These are phyloP conservation scores for Dolichallabes microphthalmus DNA, from an alignment of 2,113 vertebrate species.

Conservation along the genomic window DNA sequence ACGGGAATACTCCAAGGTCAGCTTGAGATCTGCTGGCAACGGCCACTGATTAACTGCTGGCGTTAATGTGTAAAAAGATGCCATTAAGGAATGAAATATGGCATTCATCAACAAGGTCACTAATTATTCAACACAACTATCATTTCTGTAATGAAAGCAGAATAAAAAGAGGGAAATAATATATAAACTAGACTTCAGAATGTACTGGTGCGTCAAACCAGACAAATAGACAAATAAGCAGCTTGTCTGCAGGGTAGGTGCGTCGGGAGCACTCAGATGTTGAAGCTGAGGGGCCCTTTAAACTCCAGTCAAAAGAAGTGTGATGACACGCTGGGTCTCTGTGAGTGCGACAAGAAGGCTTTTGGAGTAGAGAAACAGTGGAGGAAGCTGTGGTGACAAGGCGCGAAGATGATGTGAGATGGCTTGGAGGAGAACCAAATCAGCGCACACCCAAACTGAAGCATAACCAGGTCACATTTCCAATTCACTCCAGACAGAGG, in stretches of 20 bases:
- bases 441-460: constrained; percentile 34
- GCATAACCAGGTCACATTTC: constrained; percentile 48
- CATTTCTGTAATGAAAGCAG: constrained; percentile 8
- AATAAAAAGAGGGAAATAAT: not conserved
- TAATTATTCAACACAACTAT: constrained; percentile 57
- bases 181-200: not conserved
- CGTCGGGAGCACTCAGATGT: not conserved
- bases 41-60: constrained; percentile 93
- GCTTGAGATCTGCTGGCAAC: constrained; percentile 84
- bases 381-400: constrained; percentile 2
- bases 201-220: not conserved
- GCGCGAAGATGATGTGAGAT: constrained; percentile 36
- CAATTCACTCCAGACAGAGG: constrained; percentile 42
- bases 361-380: constrained; percentile 25
- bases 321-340: constrained; percentile 13
- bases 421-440: constrained; percentile 41
- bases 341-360: not conserved
- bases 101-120: constrained; percentile 77
- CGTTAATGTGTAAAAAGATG: constrained; percentile 87
- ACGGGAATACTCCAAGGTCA: constrained; percentile 85
- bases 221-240: constrained; percentile 17
- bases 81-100: constrained; percentile 75
- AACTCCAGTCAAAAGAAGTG: constrained; percentile 9
- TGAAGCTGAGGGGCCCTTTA: constrained; percentile 29
- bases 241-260: not conserved